Evolutionary conservation across 2,888 invertebrate genomes (phyloP), one percentile per base, ranked within the genome.

Genomic region (Norana najaformis): DNA sequence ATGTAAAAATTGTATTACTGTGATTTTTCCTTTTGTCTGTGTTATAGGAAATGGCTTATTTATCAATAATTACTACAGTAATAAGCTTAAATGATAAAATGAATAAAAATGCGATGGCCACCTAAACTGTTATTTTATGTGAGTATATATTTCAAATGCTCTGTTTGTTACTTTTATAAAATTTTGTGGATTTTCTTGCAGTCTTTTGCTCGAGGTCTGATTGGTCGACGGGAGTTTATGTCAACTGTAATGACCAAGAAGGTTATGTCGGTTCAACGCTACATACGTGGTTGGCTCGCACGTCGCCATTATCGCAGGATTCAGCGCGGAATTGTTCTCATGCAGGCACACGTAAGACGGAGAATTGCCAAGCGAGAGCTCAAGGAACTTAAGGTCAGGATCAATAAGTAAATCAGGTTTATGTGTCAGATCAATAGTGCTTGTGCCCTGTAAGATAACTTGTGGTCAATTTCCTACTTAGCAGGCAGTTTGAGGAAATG

Each of bases 281-380:
- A 96, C 92, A 96, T 97, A 0, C 96, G 98, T 88, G 97, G 97
- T 0, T 99, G 97, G 97, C 94, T 98, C 30, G 96, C 96, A 47
- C 95, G 97, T 38, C 82, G 89, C 38, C 83, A 89, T 38, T 91
- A 0, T 47, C 69, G 89, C 88, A 90, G 47, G 69, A 90, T 92
- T 53, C 18, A 91, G 34, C 88, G 89, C 34, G 96, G 96, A 82
- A 96, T 98, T 89, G 95, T 98, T 20, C 96, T 97, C n/a, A 96
- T 97, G 20, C 98, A 98, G 94, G 93, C 94, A 90, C 95, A 95
- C 92, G 93, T 93, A 91, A 92, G 94, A 34, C 92, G 95, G 90
- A 97, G 96, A 95, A 95, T 98, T 92, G 99, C 99, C 0, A 97
- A 97, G 90, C 96, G 96, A 47, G 96, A 96, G 90, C 97, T 98